A percentile compares a stretch with the other conserved stretches of the same genome.
phyloP scores from a whole-genome alignment of 2,113 vertebrate species.

The Noctilio leporinus region DNA sequence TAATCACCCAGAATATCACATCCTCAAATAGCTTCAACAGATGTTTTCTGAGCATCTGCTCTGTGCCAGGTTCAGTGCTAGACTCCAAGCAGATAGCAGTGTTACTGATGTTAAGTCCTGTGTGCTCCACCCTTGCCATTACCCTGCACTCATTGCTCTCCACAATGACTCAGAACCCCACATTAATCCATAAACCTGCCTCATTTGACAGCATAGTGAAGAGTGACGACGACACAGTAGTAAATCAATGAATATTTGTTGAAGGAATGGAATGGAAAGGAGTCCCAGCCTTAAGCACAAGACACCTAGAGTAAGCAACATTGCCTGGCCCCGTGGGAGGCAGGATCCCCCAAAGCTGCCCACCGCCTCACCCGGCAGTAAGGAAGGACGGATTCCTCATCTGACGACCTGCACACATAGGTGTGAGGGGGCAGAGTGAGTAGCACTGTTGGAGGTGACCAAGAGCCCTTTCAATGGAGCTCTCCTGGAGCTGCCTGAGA shows the following conservation, averaged over 20 bases:
- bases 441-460: background rate
- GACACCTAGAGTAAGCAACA: background rate
- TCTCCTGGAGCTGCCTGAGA: background rate
- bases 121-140: background rate
- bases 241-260: background rate
- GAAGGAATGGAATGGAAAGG: background rate
- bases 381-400: background rate
- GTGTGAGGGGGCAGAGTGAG: slow-evolving; percentile 10
- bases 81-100: background rate
- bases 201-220: background rate
- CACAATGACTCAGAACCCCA: background rate
- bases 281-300: background rate
- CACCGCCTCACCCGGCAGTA: background rate
- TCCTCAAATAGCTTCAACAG: background rate
- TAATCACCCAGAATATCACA: background rate
- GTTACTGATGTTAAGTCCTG: background rate
- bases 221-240: background rate
- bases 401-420: background rate
- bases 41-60: background rate
- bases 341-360: background rate
- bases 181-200: background rate
- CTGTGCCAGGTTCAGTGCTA: background rate
- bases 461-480: background rate
- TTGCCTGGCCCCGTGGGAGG: background rate
- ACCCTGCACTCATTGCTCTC: background rate